A percentile compares a stretch with the other conserved stretches of the same genome.
phyloP scores from a whole-genome alignment of 2,888 invertebrate genomes.

The Sturmia bella region DNA sequence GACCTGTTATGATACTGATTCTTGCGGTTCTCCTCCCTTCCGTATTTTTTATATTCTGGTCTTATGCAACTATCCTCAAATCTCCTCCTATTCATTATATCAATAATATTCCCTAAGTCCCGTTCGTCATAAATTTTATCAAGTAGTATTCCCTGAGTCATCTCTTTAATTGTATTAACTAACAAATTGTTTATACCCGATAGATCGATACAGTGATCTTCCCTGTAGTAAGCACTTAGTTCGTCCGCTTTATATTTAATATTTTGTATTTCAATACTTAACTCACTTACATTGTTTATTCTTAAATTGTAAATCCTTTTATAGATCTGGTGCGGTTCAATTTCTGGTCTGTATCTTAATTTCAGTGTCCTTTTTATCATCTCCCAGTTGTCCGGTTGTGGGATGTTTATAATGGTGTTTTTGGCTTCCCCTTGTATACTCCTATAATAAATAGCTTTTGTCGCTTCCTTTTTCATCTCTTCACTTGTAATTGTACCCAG shows the following conservation, averaged over 20 bases:
- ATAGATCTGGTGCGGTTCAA: not conserved
- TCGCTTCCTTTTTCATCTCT: too few relatives aligned
- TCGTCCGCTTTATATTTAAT: not conserved
- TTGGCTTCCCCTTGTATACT: not conserved
- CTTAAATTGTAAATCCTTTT: not conserved
- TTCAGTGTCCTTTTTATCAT: too few relatives aligned
- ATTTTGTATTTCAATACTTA: not conserved
- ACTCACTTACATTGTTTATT: not conserved
- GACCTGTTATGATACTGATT: too few relatives aligned
- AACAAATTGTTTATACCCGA: not conserved
- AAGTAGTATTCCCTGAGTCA: not conserved
- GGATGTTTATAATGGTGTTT: not conserved
- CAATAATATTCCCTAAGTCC: not conserved
- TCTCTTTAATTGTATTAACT: too few relatives aligned
- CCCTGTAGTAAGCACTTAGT: not conserved
- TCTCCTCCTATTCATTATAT: conserved; percentile 6
- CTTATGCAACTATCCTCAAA: conserved; percentile 6
- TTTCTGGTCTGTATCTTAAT: not conserved
- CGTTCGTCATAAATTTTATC: not conserved
- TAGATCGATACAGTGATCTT: not conserved
- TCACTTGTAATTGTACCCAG: too few relatives aligned
- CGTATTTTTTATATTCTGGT: conserved; percentile 16
- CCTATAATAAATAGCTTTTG: too few relatives aligned
- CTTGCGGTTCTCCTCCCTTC: too few relatives aligned
- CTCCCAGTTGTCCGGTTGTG: not conserved